phyloP scores from a whole-genome alignment of 2,797 vertebrate species.

The Sebastes vulpes region DNA sequence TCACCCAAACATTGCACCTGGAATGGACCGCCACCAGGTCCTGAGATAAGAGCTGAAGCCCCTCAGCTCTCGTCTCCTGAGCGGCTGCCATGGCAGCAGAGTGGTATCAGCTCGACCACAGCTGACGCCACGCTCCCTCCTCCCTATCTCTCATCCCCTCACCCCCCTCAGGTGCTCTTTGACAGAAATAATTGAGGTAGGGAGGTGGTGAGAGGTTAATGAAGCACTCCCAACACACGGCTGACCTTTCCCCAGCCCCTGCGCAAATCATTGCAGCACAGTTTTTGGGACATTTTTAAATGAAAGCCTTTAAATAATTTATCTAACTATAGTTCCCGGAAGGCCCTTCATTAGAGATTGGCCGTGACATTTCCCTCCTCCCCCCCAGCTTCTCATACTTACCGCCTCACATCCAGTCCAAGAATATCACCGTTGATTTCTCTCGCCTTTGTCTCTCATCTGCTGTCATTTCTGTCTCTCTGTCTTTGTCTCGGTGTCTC shows the following conservation, averaged over 20 bases:
- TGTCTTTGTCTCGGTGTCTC: conserved; percentile 17
- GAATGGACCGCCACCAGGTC: conserved; percentile 73
- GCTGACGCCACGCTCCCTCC: conserved; percentile 39
- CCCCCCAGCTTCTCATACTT: conserved; percentile 61
- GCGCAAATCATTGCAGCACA: conserved; percentile 82
- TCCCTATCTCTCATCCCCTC: conserved; percentile 33
- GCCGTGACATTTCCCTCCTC: conserved; percentile 83
- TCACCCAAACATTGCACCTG: conserved; percentile 69
- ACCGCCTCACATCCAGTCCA: conserved; percentile 75
- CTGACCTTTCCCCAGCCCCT: conserved; percentile 86
- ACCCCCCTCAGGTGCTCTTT: conserved; percentile 70
- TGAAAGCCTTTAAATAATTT: conserved; percentile 91
- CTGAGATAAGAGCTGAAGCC: conserved; percentile 74
- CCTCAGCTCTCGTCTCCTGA: conserved; percentile 60
- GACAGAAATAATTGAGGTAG: conserved; percentile 85
- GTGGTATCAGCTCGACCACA: conserved; percentile 72
- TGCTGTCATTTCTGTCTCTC: conserved; percentile 55
- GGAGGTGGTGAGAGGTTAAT: conserved; percentile 88
- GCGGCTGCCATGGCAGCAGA: conserved; percentile 45
- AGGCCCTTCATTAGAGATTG: conserved; percentile 87
- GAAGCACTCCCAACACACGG: conserved; percentile 85
- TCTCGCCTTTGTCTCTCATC: conserved; percentile 61
- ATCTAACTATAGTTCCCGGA: conserved; percentile 87
- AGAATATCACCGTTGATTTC: conserved; percentile 83
- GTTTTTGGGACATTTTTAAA: conserved; percentile 88